Percentiles rank a stretch among this genome's conserved stretches.
These are phyloP conservation scores for Drosophila flavopinicola DNA, from an alignment of 2,888 invertebrate species.

Conservation along the genomic window DNA sequence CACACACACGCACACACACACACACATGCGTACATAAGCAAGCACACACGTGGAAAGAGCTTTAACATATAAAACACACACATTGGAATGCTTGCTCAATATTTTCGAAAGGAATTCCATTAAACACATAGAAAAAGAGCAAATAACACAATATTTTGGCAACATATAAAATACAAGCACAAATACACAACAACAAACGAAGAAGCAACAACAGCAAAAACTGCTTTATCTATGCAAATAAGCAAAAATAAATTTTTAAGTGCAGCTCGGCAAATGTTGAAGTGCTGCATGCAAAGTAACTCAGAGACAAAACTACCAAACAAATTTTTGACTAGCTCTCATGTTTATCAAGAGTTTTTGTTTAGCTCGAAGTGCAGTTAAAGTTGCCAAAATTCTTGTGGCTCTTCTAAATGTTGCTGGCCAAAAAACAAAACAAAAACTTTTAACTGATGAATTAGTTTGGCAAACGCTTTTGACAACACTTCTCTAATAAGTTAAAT, in stretches of 20 bases:
- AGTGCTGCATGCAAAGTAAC: conserved; percentile 30
- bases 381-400: conserved; percentile 40
- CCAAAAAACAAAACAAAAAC: conserved; percentile 15
- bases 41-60: not conserved
- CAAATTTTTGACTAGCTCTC: conserved; percentile 21
- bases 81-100: conserved; percentile 22
- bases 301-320: conserved; percentile 24
- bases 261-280: conserved; percentile 30
- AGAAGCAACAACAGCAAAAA: conserved; percentile 3
- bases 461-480: conserved; percentile 19
- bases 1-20: conserved; percentile 11
- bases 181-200: conserved; percentile 6
- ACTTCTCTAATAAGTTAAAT: conserved; percentile 28
- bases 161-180: conserved; percentile 25
- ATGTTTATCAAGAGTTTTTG: conserved; percentile 49
- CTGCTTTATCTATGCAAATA: conserved; percentile 44
- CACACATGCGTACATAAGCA: not conserved
- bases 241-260: conserved; percentile 38
- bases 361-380: conserved; percentile 25
- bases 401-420: conserved; percentile 10
- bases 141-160: conserved; percentile 31
- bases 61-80: conserved; percentile 11
- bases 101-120: conserved; percentile 57
- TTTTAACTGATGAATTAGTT: conserved; percentile 35
- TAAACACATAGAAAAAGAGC: conserved; percentile 49